Evolutionary conservation across 2,888 invertebrate genomes (phyloP).

Genomic region (Agrochola macilenta): DNA sequence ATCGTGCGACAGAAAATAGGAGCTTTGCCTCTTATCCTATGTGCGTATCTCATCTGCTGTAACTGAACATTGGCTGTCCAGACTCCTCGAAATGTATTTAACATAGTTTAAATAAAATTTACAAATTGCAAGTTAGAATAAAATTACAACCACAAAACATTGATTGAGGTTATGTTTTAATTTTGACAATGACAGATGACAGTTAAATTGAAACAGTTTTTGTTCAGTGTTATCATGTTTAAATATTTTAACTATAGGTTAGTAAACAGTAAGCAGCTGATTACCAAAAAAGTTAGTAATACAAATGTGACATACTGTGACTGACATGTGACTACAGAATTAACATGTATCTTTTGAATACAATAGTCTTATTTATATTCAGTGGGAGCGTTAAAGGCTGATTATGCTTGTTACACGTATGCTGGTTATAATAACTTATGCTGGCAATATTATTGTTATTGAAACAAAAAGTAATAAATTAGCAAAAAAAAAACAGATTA

Average conservation of each 20-base stretch:
- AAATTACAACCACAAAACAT: slow-evolving; percentile 6
- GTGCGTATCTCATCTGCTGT: slow-evolving; percentile 87
- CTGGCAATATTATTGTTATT: too few relatives aligned
- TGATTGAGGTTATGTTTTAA: slow-evolving; percentile 17
- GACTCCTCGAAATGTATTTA: slow-evolving; percentile 76
- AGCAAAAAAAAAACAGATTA: too few relatives aligned
- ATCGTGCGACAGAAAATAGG: slow-evolving; percentile 93
- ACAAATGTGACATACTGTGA: too few relatives aligned
- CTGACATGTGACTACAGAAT: too few relatives aligned
- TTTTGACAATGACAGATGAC: neutral
- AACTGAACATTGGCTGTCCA: slow-evolving; percentile 75
- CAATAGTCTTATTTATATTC: too few relatives aligned
- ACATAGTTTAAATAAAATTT: slow-evolving; percentile 71
- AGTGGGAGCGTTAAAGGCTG: too few relatives aligned
- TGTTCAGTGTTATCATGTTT: slow-evolving; percentile 10
- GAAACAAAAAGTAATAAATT: too few relatives aligned
- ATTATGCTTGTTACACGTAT: too few relatives aligned
- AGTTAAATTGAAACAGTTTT: neutral
- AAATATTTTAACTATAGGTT: neutral
- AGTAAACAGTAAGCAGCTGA: slow-evolving; percentile 20
- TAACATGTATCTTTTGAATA: too few relatives aligned
- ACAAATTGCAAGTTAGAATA: slow-evolving; percentile 11
- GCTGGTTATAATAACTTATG: too few relatives aligned
- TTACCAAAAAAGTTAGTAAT: too few relatives aligned
- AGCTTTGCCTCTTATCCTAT: slow-evolving; percentile 93